Evolutionary conservation across 2,888 invertebrate species (phyloP).

Genomic region (Synergus gifuensis): DNA sequence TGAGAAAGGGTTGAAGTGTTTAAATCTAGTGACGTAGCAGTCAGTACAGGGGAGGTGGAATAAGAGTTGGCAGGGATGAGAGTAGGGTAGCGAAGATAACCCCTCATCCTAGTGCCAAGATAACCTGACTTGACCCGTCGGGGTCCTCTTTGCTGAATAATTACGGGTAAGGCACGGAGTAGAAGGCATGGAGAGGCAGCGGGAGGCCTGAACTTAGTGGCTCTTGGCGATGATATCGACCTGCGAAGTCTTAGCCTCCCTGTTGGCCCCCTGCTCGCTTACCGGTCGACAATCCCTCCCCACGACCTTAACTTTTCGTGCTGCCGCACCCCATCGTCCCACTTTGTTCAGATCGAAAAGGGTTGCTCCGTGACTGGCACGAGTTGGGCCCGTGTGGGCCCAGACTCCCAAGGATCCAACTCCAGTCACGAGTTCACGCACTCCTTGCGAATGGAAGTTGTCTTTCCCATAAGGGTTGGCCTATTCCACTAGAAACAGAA

Average conservation of each 20-base stretch:
- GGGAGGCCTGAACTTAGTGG: slow-evolving; percentile 74
- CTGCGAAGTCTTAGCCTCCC: slow-evolving; percentile 71
- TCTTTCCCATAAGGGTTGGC: slow-evolving; percentile 47
- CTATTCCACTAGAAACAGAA: slow-evolving; percentile 9
- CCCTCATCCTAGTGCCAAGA: slow-evolving; percentile 73
- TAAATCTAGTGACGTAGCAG: slow-evolving; percentile 18
- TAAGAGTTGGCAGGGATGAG: slow-evolving; percentile 60
- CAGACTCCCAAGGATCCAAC: slow-evolving; percentile 4
- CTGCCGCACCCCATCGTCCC: slow-evolving; percentile 50
- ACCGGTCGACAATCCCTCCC: slow-evolving; percentile 52
- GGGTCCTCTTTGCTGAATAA: slow-evolving; percentile 74
- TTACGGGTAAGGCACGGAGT: slow-evolving; percentile 72
- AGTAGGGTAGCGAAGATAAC: slow-evolving; percentile 74
- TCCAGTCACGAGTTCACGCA: slow-evolving; percentile 56
- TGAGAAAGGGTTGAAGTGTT: slow-evolving; percentile 38
- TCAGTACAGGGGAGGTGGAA: slow-evolving; percentile 53
- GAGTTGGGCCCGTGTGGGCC: slow-evolving; percentile 39
- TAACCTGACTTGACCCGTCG: slow-evolving; percentile 69
- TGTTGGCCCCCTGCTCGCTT: slow-evolving; percentile 55
- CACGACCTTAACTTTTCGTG: slow-evolving; percentile 53
- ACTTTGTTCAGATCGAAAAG: slow-evolving; percentile 52
- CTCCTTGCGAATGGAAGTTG: slow-evolving; percentile 22
- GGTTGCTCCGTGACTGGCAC: slow-evolving; percentile 69
- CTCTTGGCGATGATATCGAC: slow-evolving; percentile 75
- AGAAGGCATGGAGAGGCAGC: slow-evolving; percentile 59